Conservation (phyloP, 2,797 vertebrate genomes). For the Percopsis omiscomaycus region DNA sequence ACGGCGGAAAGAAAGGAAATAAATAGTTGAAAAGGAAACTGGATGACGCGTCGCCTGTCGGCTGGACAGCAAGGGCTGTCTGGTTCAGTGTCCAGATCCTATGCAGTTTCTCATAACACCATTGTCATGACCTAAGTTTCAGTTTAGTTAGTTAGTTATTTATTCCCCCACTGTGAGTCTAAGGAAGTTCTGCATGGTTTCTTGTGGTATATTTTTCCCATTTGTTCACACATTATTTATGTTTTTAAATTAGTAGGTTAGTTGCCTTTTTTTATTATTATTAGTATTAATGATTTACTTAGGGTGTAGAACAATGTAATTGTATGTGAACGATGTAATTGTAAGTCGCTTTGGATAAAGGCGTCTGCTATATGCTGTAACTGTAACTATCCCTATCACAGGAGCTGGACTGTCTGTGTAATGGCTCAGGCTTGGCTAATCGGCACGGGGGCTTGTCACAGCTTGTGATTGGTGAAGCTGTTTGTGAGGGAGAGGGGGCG, state of each 20-base stretch:
- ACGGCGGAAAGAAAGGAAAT: constrained; percentile 53
- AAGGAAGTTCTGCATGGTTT: constrained; percentile 17
- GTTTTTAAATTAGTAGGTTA: constrained; percentile 19
- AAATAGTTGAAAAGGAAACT: constrained; percentile 62
- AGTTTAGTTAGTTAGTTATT: constrained; percentile 12
- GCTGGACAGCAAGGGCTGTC: constrained; percentile 40
- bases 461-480: constrained; percentile 31
- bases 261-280: constrained; percentile 22
- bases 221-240: neutral
- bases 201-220: neutral
- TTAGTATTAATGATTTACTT: constrained; percentile 56
- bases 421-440: constrained; percentile 41
- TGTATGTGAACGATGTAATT: too few species aligned
- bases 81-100: constrained; percentile 34
- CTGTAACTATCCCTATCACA: neutral
- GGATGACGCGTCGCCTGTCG: constrained; percentile 56
- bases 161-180: constrained; percentile 18
- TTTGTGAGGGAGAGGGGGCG: too few species aligned
- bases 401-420: constrained; percentile 22
- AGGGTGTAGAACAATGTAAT: too few species aligned
- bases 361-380: too few species aligned
- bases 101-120: too few species aligned
- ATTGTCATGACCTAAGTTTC: constrained; percentile 51
- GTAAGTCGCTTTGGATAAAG: too few species aligned
- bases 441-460: constrained; percentile 19